Evolutionary conservation across 2,888 invertebrate genomes (phyloP).

Genomic region (Lypha dubia): DNA sequence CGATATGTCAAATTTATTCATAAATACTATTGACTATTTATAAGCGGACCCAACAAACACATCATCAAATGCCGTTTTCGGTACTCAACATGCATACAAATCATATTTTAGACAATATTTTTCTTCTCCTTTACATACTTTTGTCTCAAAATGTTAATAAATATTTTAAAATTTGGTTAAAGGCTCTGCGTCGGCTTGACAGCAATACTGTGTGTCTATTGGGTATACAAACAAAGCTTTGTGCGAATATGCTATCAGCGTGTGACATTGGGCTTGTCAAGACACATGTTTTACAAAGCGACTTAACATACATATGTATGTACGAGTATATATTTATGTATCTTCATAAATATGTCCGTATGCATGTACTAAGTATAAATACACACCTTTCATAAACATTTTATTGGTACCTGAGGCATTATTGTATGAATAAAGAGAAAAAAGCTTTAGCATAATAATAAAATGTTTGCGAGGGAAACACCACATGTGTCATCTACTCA

Average conservation of each 20-base stretch:
- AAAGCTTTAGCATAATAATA: constrained; percentile 34
- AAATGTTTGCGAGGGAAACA: constrained; percentile 58
- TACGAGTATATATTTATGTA: too few relatives aligned
- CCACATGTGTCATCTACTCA: constrained; percentile 56
- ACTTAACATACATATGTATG: constrained; percentile 15
- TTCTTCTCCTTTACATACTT: too few relatives aligned
- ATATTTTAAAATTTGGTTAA: not conserved
- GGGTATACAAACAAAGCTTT: not conserved
- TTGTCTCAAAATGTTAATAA: too few relatives aligned
- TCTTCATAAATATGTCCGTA: too few relatives aligned
- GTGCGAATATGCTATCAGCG: not conserved
- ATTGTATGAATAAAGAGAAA: constrained; percentile 42
- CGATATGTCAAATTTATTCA: too few relatives aligned
- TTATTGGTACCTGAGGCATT: constrained; percentile 64
- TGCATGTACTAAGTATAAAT: too few relatives aligned
- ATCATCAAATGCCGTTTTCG: too few relatives aligned
- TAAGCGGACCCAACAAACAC: too few relatives aligned
- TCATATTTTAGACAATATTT: too few relatives aligned
- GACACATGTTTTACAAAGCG: constrained; percentile 42
- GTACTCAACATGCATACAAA: too few relatives aligned
- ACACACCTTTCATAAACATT: constrained; percentile 48
- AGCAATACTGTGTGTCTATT: not conserved
- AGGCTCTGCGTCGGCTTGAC: not conserved
- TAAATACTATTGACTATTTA: too few relatives aligned
- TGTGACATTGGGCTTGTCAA: constrained; percentile 25